Percentiles rank a stretch among this genome's conserved stretches.
Evolutionary conservation across 2,113 vertebrate species (phyloP).

Genomic region (Muntiacus reevesi): DNA sequence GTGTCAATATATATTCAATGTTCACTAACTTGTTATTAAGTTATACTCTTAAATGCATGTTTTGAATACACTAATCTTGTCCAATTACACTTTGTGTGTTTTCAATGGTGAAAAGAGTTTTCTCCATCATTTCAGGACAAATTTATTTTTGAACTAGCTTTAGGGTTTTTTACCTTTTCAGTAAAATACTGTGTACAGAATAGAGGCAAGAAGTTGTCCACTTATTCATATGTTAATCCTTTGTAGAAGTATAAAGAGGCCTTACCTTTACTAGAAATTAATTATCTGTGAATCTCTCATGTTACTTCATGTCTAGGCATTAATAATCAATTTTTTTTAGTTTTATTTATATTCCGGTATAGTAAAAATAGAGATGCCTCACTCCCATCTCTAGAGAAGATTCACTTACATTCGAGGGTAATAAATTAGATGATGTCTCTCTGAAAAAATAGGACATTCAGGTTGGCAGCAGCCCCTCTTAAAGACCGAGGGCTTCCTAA

Average conservation of each 20-base stretch:
- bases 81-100: neutral
- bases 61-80: neutral
- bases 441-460: neutral
- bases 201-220: neutral
- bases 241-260: neutral
- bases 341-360: neutral
- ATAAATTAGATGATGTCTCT: neutral
- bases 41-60: neutral
- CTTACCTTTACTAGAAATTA: neutral
- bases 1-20: neutral
- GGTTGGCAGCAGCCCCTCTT: rapidly evolving
- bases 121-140: neutral
- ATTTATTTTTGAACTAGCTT: neutral
- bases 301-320: neutral
- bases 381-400: neutral
- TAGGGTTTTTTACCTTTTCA: neutral
- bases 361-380: neutral
- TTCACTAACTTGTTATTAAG: neutral
- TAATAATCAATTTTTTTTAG: neutral
- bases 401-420: neutral
- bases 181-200: neutral
- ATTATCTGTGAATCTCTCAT: neutral
- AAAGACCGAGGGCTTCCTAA: neutral
- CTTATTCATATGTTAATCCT: neutral
- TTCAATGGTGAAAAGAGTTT: neutral